Conservation (phyloP, 2,113 vertebrate species). For the Jaculus jaculus region DNA sequence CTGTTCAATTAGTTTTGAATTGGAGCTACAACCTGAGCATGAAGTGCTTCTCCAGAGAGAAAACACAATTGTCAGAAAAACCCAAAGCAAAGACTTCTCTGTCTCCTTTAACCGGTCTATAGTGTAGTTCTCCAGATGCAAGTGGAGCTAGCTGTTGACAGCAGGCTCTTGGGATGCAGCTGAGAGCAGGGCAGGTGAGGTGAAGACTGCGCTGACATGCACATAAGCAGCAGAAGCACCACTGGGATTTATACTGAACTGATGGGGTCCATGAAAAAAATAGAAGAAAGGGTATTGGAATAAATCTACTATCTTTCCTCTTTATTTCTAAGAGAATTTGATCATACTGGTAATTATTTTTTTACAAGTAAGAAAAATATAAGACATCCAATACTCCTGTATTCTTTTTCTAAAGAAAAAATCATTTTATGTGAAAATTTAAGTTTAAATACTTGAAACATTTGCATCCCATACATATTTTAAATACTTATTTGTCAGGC, state of each 20-base stretch:
- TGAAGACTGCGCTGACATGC: neutral
- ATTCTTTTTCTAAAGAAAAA: conserved; percentile 27
- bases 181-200: neutral
- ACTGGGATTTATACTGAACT: neutral
- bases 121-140: neutral
- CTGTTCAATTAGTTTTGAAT: neutral
- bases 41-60: neutral
- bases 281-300: neutral
- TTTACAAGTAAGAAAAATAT: neutral
- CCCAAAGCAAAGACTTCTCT: neutral
- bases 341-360: neutral
- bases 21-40: neutral
- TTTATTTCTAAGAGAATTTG: neutral
- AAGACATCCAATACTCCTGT: conserved; percentile 37
- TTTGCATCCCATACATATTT: conserved; percentile 50
- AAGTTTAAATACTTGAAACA: conserved; percentile 15
- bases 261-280: neutral
- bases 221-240: neutral
- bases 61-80: neutral
- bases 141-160: neutral
- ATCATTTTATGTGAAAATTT: conserved; percentile 28
- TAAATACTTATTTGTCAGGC: conserved; percentile 31
- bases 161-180: too few relatives aligned
- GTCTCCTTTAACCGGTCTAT: neutral
- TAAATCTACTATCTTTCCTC: neutral